Conservation (phyloP, 2,113 vertebrate genomes). For the Machaerirhynchus nigripectus region DNA sequence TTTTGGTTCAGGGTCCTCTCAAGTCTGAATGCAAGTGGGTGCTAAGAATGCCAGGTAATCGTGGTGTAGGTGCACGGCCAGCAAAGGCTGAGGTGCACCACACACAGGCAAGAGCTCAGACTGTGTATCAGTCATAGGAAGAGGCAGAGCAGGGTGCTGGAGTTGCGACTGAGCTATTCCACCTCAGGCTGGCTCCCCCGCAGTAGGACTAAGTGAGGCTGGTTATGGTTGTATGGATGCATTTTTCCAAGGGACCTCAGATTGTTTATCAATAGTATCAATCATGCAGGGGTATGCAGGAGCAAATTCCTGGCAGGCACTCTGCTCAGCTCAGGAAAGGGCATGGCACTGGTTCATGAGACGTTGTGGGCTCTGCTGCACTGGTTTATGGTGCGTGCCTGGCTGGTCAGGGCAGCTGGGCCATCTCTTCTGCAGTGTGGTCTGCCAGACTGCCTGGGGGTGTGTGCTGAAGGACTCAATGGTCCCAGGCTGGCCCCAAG, state of each 20-base stretch:
- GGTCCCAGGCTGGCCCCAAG: not conserved
- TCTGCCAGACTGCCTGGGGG: not conserved
- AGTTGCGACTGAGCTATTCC: not conserved
- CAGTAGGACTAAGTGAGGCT: not conserved
- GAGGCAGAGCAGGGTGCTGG: not conserved
- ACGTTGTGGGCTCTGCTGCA: not conserved
- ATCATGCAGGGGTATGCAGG: not conserved
- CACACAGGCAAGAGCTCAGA: not conserved
- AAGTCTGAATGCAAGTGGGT: not conserved
- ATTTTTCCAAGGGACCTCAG: not conserved
- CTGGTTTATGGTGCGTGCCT: not conserved
- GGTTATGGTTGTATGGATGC: not conserved
- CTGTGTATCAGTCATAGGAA: accelerated
- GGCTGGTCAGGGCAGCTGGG: not conserved
- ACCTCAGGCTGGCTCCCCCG: not conserved
- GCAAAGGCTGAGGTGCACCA: not conserved
- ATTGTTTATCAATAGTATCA: not conserved
- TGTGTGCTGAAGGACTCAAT: not conserved
- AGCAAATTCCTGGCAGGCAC: not conserved
- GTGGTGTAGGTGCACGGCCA: not conserved
- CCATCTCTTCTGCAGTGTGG: not conserved
- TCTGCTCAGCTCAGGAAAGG: not conserved
- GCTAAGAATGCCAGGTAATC: not conserved
- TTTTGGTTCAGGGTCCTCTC: not conserved
- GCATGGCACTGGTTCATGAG: too few species aligned